Evolutionary conservation across 2,888 invertebrate species (phyloP).

Genomic region (Trachelus tabidus): DNA sequence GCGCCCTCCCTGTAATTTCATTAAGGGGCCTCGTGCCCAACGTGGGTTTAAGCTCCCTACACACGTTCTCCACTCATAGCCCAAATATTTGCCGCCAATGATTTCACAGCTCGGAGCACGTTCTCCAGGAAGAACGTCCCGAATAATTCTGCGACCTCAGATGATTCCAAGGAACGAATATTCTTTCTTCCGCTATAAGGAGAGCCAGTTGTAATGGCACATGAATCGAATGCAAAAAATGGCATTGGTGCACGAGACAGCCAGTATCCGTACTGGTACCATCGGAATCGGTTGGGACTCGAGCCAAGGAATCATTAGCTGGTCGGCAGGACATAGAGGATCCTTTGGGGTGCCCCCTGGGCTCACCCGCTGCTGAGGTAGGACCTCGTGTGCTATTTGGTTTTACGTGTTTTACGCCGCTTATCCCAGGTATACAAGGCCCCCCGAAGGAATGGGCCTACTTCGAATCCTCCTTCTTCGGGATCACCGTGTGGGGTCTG

Average conservation of each 20-base stretch:
- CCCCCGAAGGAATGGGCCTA: constrained; percentile 19
- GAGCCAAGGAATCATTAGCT: constrained; percentile 23
- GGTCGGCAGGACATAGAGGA: not conserved
- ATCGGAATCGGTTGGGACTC: not conserved
- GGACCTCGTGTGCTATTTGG: constrained; percentile 43
- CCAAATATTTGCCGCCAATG: constrained; percentile 51
- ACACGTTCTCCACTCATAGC: constrained; percentile 24
- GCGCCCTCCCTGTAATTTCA: constrained; percentile 60
- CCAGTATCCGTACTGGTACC: not conserved
- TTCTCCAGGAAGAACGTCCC: not conserved
- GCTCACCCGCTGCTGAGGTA: constrained; percentile 6
- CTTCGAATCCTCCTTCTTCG: constrained; percentile 38
- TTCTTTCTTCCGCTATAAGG: not conserved
- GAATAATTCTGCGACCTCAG: not conserved
- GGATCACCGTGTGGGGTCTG: constrained; percentile 61
- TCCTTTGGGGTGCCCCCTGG: not conserved
- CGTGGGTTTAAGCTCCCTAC: constrained; percentile 24
- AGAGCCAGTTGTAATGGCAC: not conserved
- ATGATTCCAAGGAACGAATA: not conserved
- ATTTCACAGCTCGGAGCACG: constrained; percentile 29
- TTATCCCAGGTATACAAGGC: constrained; percentile 37
- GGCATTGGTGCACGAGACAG: not conserved
- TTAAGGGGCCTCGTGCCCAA: constrained; percentile 59
- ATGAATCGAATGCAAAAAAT: not conserved
- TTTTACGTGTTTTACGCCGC: constrained; percentile 46